Percentiles rank a stretch among this genome's conserved stretches.
phyloP scores from a whole-genome alignment of 2,888 invertebrate species.

The Thera obeliscata region DNA sequence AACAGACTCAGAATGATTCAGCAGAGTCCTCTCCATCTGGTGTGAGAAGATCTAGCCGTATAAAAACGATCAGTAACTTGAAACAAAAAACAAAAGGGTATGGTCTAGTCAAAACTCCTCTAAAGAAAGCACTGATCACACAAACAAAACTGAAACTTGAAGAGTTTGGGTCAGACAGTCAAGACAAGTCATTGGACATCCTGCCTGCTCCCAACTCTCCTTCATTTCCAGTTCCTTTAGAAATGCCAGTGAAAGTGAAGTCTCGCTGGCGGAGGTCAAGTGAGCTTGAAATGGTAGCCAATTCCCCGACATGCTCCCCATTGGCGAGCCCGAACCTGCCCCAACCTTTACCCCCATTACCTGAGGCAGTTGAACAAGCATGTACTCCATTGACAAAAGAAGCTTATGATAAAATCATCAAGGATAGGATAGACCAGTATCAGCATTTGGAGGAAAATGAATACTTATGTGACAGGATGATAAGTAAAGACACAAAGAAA shows the following conservation, averaged over 20 bases:
- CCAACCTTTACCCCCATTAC: slow-evolving; percentile 56
- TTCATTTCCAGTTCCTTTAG: slow-evolving; percentile 76
- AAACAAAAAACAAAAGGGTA: slow-evolving; percentile 88
- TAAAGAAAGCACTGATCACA: slow-evolving; percentile 77
- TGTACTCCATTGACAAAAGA: slow-evolving; percentile 66
- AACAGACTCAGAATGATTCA: slow-evolving; percentile 75
- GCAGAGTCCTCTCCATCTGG: slow-evolving; percentile 80
- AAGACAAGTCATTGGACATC: slow-evolving; percentile 64
- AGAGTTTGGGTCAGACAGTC: slow-evolving; percentile 85
- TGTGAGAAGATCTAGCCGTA: slow-evolving; percentile 90
- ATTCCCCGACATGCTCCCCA: slow-evolving; percentile 72
- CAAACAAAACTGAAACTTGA: slow-evolving; percentile 83
- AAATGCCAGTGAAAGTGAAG: slow-evolving; percentile 91
- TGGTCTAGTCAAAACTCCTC: slow-evolving; percentile 85
- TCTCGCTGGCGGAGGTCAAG: slow-evolving; percentile 91
- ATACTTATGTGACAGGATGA: slow-evolving; percentile 92
- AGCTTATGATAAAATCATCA: slow-evolving; percentile 79
- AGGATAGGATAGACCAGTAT: slow-evolving; percentile 88
- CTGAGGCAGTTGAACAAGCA: slow-evolving; percentile 59
- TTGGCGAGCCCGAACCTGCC: slow-evolving; percentile 70
- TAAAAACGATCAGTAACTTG: slow-evolving; percentile 89
- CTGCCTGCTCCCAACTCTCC: slow-evolving; percentile 66
- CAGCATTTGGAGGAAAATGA: slow-evolving; percentile 93
- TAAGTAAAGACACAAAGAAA: slow-evolving; percentile 95
- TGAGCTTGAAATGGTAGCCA: slow-evolving; percentile 87